phyloP scores from a whole-genome alignment of 2,113 vertebrate species.

The Trochalopteron elliotii region DNA sequence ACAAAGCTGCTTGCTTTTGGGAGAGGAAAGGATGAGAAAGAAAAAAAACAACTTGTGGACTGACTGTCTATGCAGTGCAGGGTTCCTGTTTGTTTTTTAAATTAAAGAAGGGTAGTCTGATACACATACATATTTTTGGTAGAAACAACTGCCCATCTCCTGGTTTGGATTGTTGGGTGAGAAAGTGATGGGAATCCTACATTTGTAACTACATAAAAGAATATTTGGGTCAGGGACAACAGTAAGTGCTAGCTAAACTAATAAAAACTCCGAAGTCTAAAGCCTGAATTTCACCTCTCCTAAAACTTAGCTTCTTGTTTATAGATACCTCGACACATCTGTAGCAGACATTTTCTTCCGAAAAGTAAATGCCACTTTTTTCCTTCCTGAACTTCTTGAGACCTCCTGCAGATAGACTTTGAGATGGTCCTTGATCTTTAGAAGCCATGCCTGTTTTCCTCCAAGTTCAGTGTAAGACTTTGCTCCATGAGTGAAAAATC shows the following conservation, averaged over 20 bases:
- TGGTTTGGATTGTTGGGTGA: not conserved
- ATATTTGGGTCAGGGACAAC: not conserved
- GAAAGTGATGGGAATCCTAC: not conserved
- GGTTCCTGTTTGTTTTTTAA: not conserved
- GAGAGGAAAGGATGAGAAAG: not conserved
- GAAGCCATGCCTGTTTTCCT: conserved; percentile 88
- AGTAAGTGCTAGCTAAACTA: not conserved
- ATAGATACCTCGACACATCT: conserved; percentile 89
- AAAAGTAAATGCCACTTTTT: conserved; percentile 80
- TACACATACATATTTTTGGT: not conserved
- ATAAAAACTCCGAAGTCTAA: not conserved
- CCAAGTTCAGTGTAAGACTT: conserved; percentile 89
- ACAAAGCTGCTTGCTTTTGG: not conserved
- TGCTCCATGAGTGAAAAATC: conserved; percentile 93
- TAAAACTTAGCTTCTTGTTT: not conserved
- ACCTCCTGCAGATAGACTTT: conserved; percentile 93
- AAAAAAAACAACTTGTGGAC: not conserved
- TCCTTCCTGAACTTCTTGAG: conserved; percentile 80
- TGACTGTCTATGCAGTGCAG: not conserved
- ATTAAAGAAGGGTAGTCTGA: not conserved
- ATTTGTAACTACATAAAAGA: not conserved
- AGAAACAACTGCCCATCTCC: not conserved
- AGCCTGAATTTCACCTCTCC: not conserved
- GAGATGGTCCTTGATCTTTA: conserved; percentile 94
- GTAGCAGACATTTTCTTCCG: conserved; percentile 92